A percentile compares a stretch with the other conserved stretches of the same genome.
Evolutionary conservation across 2,888 invertebrate species (phyloP).

Genomic region (Chirona hameri): DNA sequence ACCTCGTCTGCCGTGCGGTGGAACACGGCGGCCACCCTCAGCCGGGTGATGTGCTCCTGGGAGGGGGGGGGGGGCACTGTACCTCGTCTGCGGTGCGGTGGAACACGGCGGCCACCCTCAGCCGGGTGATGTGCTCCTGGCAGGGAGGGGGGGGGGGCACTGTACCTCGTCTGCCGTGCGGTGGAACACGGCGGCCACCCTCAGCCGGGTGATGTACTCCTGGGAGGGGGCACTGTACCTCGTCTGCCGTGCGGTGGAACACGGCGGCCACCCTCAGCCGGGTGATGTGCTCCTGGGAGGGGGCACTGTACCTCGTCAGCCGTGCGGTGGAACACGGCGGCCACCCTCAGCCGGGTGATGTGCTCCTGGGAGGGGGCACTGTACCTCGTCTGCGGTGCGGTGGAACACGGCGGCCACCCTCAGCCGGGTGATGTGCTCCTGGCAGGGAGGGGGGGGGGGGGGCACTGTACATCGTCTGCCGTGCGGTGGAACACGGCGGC

Average conservation of each 20-base stretch:
- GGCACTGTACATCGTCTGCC: not conserved
- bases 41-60: conserved; percentile 70
- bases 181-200: conserved; percentile 72
- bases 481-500: conserved; percentile 70
- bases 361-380: conserved; percentile 65
- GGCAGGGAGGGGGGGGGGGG: no score
- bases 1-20: conserved; percentile 54
- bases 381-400: conserved; percentile 49
- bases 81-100: conserved; percentile 54
- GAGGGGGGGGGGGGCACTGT: conserved; percentile 54
- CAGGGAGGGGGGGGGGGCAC: no score
- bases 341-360: conserved; percentile 68
- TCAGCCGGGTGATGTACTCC: conserved; percentile 69
- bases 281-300: conserved; percentile 71
- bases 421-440: conserved; percentile 70
- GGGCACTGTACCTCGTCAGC: conserved; percentile 45
- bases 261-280: conserved; percentile 69
- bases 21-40: conserved; percentile 71
- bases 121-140: conserved; percentile 70
- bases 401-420: conserved; percentile 72
- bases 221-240: conserved; percentile 56
- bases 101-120: conserved; percentile 71
- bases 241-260: conserved; percentile 59
- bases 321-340: conserved; percentile 67
- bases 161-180: conserved; percentile 48